Base-by-base conservation (phyloP, 2,888 invertebrate genomes). In the Coecobrya sp. region DNA sequence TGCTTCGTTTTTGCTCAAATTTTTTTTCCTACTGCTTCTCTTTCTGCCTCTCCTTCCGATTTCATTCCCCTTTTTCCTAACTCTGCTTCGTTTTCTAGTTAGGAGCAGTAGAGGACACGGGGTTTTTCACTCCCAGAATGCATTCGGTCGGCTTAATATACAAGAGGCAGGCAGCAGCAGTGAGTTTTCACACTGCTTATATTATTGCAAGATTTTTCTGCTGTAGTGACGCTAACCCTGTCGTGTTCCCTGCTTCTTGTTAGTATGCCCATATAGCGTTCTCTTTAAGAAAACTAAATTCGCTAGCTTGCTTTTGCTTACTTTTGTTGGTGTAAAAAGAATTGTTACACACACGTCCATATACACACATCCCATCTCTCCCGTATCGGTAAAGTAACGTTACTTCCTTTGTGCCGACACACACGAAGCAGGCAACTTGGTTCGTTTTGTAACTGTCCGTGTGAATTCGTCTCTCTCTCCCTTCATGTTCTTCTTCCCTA, bases 11-110 rank as follows among this genome's bases (percentile, higher is more conserved):
- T 3, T 13, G 49, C 1, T 7, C 25, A 62, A 25, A 8, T 1
- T 27, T 65, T 3, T 30, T 25, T 68, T 13, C 27, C 1, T 30
- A n/a, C 16, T 73, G 42, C 42, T 73, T 42, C 42, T 73, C 42
- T 73, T 73, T 19, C 16, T 73, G 76, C 76, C 49, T 76, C 76
- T 76, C 76, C 45, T 76, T 76, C 76, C 45, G 76, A 73, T 11
- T 70, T 73, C 25, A 13, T 76, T 76, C 76, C 76, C 49, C 49
- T 19, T 42, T 73, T 19, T 19, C 1, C 22, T 13, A 3, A 49
- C 49, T 49, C 49, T 11, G 49, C 42, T 73, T 73, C 19, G 42
- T n/a, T n/a, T n/a, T n/a, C n/a, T n/a, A n/a, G n/a, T n/a, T n/a
- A n/a, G n/a, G n/a, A n/a, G n/a, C n/a, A n/a, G n/a, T n/a, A n/a